phyloP scores from a whole-genome alignment of 2,113 vertebrate genomes.

The Heloderma charlesbogerti region DNA sequence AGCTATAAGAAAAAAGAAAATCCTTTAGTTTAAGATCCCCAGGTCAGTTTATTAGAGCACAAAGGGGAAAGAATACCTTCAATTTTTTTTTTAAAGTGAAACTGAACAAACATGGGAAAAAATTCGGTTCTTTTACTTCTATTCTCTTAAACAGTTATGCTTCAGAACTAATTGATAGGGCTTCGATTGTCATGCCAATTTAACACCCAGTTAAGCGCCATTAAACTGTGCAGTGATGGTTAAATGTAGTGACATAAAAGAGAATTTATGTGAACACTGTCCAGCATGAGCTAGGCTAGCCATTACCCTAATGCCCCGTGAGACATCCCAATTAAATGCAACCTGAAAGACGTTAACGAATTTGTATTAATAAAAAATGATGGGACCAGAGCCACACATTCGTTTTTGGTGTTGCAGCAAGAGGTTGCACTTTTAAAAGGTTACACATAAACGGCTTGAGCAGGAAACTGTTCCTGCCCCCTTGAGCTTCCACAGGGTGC shows the following conservation, averaged over 20 bases:
- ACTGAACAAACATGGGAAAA: constrained; percentile 34
- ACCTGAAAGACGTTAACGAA: not conserved
- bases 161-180: constrained; percentile 49
- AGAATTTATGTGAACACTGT: constrained; percentile 57
- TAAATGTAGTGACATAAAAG: constrained; percentile 56
- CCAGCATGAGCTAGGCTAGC: constrained; percentile 47
- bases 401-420: not conserved
- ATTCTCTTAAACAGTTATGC: constrained; percentile 53
- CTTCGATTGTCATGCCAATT: constrained; percentile 56
- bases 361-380: not conserved
- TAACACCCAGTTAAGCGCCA: constrained; percentile 68
- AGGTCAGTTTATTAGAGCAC: not conserved
- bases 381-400: not conserved
- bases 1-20: not conserved
- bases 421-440: not conserved
- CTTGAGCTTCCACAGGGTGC: not conserved
- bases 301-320: constrained; percentile 43
- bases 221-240: constrained; percentile 59
- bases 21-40: not conserved
- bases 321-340: constrained; percentile 57
- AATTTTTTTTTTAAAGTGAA: not conserved
- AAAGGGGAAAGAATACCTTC: constrained; percentile 13
- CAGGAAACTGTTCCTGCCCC: not conserved
- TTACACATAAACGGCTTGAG: not conserved
- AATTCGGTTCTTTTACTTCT: constrained; percentile 52